These are phyloP conservation scores for Zaprionus kolodkinae DNA, from an alignment of 1,140 invertebrate species.

Conservation along the genomic window DNA sequence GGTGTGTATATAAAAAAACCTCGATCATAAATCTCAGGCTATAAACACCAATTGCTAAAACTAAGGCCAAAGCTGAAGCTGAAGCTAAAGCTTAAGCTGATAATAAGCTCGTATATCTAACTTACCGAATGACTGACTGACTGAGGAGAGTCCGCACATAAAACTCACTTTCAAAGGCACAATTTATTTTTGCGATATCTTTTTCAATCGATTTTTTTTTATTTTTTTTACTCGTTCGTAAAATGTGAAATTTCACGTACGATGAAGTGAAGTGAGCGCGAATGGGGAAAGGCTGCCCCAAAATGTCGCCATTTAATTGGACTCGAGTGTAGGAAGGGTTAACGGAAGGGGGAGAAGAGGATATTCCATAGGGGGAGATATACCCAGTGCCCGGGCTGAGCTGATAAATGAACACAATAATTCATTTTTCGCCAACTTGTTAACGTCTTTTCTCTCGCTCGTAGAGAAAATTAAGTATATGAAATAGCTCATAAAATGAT, in stretches of 20 bases:
- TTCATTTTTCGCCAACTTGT: slow-evolving; percentile 47
- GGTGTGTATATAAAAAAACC: slow-evolving; percentile 14
- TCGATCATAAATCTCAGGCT: slow-evolving; percentile 56
- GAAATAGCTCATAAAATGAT: slow-evolving; percentile 62
- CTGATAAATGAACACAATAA: slow-evolving; percentile 71
- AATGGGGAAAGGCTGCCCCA: not conserved
- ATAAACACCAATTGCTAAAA: slow-evolving; percentile 37
- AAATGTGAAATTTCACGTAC: slow-evolving; percentile 10
- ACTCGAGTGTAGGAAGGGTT: not conserved
- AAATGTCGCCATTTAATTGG: slow-evolving; percentile 57
- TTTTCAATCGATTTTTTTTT: slow-evolving; percentile 40
- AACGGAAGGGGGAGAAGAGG: not conserved
- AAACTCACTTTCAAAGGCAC: slow-evolving; percentile 65
- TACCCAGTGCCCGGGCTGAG: slow-evolving; percentile 2
- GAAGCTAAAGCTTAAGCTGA: not conserved
- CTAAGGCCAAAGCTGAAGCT: not conserved
- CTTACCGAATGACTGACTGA: slow-evolving; percentile 30
- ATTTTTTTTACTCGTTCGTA: slow-evolving; percentile 11
- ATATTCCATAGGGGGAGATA: not conserved
- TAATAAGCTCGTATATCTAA: slow-evolving; percentile 12
- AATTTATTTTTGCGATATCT: slow-evolving; percentile 72
- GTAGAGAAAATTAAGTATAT: slow-evolving; percentile 59
- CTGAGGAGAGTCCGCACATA: slow-evolving; percentile 29
- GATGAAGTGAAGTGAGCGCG: slow-evolving; percentile 4
- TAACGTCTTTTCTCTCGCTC: slow-evolving; percentile 26